phyloP scores from a whole-genome alignment of 2,113 vertebrate genomes.

The Atlantisia rogersi region DNA sequence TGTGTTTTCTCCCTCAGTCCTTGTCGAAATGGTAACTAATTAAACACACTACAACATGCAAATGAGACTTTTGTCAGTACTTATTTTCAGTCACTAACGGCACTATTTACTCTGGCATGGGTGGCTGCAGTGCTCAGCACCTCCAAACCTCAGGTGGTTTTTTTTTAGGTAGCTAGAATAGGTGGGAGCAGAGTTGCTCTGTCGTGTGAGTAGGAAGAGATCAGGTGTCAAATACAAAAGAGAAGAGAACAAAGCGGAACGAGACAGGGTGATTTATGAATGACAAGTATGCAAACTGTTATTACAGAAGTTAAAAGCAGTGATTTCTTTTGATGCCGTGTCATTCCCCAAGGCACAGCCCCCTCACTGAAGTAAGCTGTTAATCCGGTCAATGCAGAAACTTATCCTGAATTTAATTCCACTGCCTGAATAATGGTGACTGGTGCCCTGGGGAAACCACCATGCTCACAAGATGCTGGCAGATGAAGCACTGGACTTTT shows the following conservation, averaged over 20 bases:
- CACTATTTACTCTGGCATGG: neutral
- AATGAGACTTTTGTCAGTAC: neutral
- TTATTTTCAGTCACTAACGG: neutral
- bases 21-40: neutral
- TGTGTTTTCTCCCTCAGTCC: neutral
- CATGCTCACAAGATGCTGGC: neutral
- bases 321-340: neutral
- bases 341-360: neutral
- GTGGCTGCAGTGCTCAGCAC: neutral
- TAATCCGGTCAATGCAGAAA: slow-evolving; percentile 1
- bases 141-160: neutral
- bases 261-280: slow-evolving; percentile 14
- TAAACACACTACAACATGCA: neutral
- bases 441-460: neutral
- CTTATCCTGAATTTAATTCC: neutral
- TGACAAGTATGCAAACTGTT: slow-evolving; percentile 44
- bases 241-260: neutral
- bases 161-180: neutral
- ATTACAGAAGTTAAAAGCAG: slow-evolving; percentile 20
- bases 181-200: neutral
- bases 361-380: neutral
- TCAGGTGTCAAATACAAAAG: neutral
- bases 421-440: neutral
- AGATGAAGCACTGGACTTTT: neutral
- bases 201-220: neutral